Percentiles rank a stretch among this genome's conserved stretches.
Conservation (phyloP, 2,888 invertebrate species). For the Erpobdella octoculata region DNA sequence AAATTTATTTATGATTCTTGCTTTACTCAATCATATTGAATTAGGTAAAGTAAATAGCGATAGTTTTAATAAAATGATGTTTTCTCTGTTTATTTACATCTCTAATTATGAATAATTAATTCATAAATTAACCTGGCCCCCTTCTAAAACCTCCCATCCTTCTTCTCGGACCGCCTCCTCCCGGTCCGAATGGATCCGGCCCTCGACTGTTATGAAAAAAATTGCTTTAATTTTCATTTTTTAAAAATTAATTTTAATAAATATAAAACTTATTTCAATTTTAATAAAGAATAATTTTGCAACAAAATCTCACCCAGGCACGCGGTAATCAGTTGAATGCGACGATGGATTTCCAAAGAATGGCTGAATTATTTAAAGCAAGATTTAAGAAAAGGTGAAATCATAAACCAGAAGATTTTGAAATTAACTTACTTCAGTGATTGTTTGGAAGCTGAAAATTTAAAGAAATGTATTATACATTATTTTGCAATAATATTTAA, state of each 20-base stretch:
- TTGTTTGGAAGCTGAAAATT: conserved; percentile 14
- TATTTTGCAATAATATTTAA: no score
- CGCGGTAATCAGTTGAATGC: neutral
- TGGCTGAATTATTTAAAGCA: neutral
- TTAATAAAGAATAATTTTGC: neutral
- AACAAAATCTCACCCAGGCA: conserved; percentile 7
- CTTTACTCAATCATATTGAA: no score
- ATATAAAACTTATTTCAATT: neutral
- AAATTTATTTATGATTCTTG: no score
- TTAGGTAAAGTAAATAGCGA: no score
- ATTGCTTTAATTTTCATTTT: neutral
- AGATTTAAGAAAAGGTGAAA: neutral
- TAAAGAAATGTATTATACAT: no score
- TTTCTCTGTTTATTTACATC: neutral
- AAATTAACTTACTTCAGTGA: conserved; percentile 16
- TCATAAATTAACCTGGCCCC: conserved; percentile 32
- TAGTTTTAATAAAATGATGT: neutral
- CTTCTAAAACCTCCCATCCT: conserved; percentile 47
- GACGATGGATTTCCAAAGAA: conserved; percentile 9
- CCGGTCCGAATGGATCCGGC: conserved; percentile 31
- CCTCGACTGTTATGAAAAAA: conserved; percentile 24
- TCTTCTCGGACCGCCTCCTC: conserved; percentile 39
- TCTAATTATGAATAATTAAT: neutral
- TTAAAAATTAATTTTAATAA: neutral
- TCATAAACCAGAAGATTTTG: neutral